Conservation (phyloP, 2,113 vertebrate genomes). For the Ceyx cyanopectus region DNA sequence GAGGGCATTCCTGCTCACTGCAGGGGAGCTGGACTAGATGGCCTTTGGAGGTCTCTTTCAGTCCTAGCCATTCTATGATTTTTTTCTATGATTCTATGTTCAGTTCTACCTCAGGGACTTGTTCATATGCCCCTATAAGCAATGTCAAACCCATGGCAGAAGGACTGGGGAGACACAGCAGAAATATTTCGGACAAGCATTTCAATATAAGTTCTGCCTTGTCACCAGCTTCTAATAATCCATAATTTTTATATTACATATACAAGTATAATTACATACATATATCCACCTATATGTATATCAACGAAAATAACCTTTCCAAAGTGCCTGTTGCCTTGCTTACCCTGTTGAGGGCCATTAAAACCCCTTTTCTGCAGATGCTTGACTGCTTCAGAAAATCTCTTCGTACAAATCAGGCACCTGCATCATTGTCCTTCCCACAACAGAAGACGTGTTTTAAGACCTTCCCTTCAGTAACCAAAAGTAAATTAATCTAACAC, state of each 20-base stretch:
- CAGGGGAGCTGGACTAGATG: too few species aligned
- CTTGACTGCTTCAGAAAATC: neutral
- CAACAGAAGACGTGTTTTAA: neutral
- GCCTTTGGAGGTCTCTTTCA: too few species aligned
- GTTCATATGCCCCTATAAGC: neutral
- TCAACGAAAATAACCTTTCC: neutral
- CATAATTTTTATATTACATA: neutral
- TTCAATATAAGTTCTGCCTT: neutral
- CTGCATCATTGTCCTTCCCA: neutral
- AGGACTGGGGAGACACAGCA: neutral
- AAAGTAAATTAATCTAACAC: constrained; percentile 39
- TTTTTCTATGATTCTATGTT: neutral
- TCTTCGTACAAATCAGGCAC: neutral
- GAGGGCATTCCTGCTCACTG: too few species aligned
- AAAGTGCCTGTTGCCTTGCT: neutral
- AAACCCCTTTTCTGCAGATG: neutral
- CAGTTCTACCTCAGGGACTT: neutral
- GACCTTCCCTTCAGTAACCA: neutral
- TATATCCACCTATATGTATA: neutral
- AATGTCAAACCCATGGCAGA: neutral
- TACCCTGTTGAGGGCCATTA: rapidly evolving
- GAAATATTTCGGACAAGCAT: neutral
- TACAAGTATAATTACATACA: neutral
- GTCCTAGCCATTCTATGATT: too few species aligned
- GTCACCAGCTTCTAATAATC: neutral